Conservation (phyloP, 2,888 invertebrate genomes). For the Zootermopsis nevadensis region DNA sequence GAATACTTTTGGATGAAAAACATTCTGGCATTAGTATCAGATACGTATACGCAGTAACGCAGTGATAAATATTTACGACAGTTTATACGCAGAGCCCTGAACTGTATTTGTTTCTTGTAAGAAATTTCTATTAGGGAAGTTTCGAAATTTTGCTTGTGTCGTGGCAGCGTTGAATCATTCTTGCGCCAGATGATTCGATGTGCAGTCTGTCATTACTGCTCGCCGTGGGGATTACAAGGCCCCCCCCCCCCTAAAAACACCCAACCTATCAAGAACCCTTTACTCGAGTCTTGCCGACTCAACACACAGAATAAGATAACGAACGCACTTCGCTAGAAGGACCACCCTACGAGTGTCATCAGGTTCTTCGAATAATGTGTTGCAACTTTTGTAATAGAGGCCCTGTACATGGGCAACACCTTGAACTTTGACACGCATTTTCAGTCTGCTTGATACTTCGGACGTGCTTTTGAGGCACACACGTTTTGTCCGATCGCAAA, state of each 20-base stretch:
- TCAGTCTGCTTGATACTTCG: not conserved
- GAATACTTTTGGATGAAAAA: too few relatives aligned
- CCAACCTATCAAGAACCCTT: not conserved
- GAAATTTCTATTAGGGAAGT: too few relatives aligned
- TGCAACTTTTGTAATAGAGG: not conserved
- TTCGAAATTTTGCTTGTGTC: not conserved
- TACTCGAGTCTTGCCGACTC: not conserved
- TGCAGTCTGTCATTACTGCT: not conserved
- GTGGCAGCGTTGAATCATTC: not conserved
- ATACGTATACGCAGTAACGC: too few relatives aligned
- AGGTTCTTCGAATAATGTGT: not conserved
- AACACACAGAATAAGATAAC: not conserved
- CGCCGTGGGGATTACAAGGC: not conserved
- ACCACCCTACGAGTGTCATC: slow-evolving; percentile 15
- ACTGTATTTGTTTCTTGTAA: too few relatives aligned
- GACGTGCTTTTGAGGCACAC: slow-evolving; percentile 7
- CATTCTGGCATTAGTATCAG: too few relatives aligned
- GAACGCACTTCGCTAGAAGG: not conserved
- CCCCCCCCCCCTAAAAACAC: not conserved
- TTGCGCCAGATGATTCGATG: not conserved
- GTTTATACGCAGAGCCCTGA: too few relatives aligned
- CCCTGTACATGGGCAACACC: not conserved
- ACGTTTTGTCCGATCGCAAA: not conserved
- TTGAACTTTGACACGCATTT: slow-evolving; percentile 25
- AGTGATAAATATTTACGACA: too few relatives aligned